Base-by-base conservation (phyloP, 2,113 vertebrate genomes). In the Microcebus murinus region DNA sequence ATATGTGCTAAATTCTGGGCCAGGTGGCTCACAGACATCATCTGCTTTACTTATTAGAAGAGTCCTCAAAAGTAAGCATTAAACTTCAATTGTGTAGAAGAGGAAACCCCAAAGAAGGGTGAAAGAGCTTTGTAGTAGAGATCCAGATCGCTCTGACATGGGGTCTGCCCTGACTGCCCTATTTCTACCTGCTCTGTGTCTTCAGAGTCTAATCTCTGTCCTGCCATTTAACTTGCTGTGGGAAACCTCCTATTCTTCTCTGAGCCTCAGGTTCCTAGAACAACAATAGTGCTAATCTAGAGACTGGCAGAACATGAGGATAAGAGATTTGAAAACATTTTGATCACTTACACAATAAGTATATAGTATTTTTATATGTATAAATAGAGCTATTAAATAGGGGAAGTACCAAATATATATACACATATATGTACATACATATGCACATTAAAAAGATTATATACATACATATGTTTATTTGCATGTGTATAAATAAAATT, bases 141-240 rank as follows among this genome's bases (percentile, higher is more conserved):
- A 79, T 20, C 3, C 11, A 18, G 9, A 11, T 50, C 2, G 34
- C 55, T 63, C 11, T 52, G n/a, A 67, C 31, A 84, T 31, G 31
- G 71, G 27, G 18, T 39, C 71, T 2, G 1, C 10, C 20, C 25
- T n/a, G 0, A n/a, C 29, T n/a, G 29, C 7, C 0, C 27, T 6
- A 4, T 25, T 57, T 61, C 59, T 80, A 50, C 71, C 61, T 23
- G 42, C 15, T 84, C 36, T 31, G 8, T 55, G 2, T 52, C 45
- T 71, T 87, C 21, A 61, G 34, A 65, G 34, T 31, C 36, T 36
- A 14, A 12, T 70, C 45, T 45, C 29, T 9, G 20, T 57, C 52
- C n/a, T 39, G 10, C 8, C 34, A 6, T 39, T 68, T 87, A 48
- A 83, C 61, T 31, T 70, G 86, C 2, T 67, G 17, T 2, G 55